phyloP scores from a whole-genome alignment of 2,888 invertebrate species.

The Lithophane ornitopus region DNA sequence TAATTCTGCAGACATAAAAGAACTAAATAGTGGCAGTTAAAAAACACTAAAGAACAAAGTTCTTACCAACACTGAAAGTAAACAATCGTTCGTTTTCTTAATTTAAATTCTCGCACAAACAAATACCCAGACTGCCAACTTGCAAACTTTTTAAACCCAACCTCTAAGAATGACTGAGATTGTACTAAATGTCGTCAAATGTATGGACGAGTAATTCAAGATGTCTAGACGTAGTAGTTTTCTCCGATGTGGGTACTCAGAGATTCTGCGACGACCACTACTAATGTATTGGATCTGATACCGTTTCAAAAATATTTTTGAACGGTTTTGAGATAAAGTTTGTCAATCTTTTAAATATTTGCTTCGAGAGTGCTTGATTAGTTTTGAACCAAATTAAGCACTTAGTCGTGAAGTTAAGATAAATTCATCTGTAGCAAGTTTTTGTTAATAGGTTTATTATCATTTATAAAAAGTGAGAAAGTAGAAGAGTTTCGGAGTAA shows the following conservation, averaged over 20 bases:
- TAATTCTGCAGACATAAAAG: background rate
- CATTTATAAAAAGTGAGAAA: background rate
- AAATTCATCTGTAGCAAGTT: background rate
- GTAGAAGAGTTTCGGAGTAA: background rate
- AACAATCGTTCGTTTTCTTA: background rate
- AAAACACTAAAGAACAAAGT: background rate
- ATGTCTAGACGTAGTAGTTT: slow-evolving; percentile 51
- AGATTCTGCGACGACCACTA: slow-evolving; percentile 32
- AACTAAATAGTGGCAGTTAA: background rate
- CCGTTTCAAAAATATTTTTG: slow-evolving; percentile 24
- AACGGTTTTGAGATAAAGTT: slow-evolving; percentile 5
- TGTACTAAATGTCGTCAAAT: slow-evolving; percentile 26
- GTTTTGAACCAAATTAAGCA: background rate
- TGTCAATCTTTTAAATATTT: background rate
- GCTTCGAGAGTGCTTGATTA: background rate
- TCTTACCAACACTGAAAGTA: background rate
- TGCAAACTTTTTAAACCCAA: slow-evolving; percentile 30
- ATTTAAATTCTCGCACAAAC: slow-evolving; percentile 29
- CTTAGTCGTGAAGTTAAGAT: background rate
- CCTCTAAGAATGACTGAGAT: slow-evolving; percentile 12
- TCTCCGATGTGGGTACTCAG: slow-evolving; percentile 24
- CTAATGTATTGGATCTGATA: slow-evolving; percentile 40
- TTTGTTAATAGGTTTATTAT: background rate
- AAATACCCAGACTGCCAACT: slow-evolving; percentile 18
- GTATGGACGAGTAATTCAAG: slow-evolving; percentile 38